Percentiles rank a stretch among this genome's conserved stretches.
phyloP scores from a whole-genome alignment of 2,888 invertebrate species.

The Napeogenes inachia region DNA sequence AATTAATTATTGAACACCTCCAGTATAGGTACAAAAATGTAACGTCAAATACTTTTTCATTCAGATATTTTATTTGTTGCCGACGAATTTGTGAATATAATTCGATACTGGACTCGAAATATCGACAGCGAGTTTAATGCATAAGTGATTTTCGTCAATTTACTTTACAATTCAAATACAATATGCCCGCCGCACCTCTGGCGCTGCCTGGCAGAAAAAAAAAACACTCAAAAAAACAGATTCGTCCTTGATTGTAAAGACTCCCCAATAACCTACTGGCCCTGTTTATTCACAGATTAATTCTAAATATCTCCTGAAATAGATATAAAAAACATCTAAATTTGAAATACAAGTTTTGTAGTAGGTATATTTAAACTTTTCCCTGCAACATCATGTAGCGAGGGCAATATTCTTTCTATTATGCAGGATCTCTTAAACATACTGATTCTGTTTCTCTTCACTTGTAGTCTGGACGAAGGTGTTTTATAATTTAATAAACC shows the following conservation, averaged over 20 bases:
- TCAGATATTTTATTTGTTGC: conserved; percentile 37
- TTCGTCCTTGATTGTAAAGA: conserved; percentile 47
- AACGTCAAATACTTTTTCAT: conserved; percentile 28
- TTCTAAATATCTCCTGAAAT: conserved; percentile 5
- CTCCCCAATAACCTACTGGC: conserved; percentile 58
- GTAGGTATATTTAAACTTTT: background rate
- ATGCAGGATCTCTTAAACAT: conserved; percentile 5
- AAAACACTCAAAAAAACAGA: conserved; percentile 37
- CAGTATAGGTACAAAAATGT: conserved; percentile 3
- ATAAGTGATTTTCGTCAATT: conserved; percentile 61
- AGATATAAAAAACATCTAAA: background rate
- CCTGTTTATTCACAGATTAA: conserved; percentile 36
- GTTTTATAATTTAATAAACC: no score
- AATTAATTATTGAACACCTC: conserved; percentile 6
- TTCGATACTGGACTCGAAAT: conserved; percentile 37
- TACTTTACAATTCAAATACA: conserved; percentile 61
- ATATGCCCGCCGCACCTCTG: conserved; percentile 37
- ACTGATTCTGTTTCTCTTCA: background rate
- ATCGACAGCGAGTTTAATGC: conserved; percentile 43
- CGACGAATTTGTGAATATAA: conserved; percentile 60
- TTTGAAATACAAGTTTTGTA: background rate
- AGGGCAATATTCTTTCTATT: conserved; percentile 4
- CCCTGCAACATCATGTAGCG: background rate
- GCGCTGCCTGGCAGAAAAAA: conserved; percentile 34
- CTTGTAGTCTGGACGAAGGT: no score